Evolutionary conservation across 2,888 invertebrate species (phyloP).

Genomic region (Agrypnus murinus): DNA sequence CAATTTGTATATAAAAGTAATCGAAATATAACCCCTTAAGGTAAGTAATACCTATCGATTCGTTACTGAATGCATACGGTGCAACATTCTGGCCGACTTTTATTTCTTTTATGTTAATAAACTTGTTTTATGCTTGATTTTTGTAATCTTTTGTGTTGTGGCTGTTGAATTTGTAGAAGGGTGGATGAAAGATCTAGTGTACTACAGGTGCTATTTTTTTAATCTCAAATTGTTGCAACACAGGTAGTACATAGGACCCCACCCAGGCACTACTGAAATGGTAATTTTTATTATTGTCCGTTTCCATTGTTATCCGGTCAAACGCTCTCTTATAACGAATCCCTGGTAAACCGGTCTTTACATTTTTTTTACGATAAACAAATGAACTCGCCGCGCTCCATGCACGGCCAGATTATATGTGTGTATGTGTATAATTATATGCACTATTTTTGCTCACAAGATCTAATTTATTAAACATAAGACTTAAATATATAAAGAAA

Average conservation of each 20-base stretch:
- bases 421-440: slow-evolving; percentile 1
- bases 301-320: slow-evolving; percentile 22
- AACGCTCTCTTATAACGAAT: slow-evolving; percentile 21
- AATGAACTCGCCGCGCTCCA: slow-evolving; percentile 27
- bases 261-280: not conserved
- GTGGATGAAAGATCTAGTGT: not conserved
- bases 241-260: not conserved
- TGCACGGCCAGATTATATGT: not conserved
- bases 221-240: not conserved
- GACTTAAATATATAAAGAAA: too few relatives aligned
- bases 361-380: slow-evolving; percentile 30
- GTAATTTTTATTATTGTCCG: not conserved
- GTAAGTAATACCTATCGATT: slow-evolving; percentile 20
- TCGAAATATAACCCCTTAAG: slow-evolving; percentile 36
- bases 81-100: too few relatives aligned
- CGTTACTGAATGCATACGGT: too few relatives aligned
- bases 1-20: slow-evolving; percentile 36
- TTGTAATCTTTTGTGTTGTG: too few relatives aligned
- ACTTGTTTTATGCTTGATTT: too few relatives aligned
- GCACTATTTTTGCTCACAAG: slow-evolving; percentile 5
- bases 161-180: too few relatives aligned
- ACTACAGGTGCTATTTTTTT: slow-evolving; percentile 12
- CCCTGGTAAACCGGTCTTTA: slow-evolving; percentile 26
- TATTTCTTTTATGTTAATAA: too few relatives aligned
- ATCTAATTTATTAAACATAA: not conserved